Evolutionary conservation across 2,888 invertebrate species (phyloP).

Genomic region (Torymus tubicola): DNA sequence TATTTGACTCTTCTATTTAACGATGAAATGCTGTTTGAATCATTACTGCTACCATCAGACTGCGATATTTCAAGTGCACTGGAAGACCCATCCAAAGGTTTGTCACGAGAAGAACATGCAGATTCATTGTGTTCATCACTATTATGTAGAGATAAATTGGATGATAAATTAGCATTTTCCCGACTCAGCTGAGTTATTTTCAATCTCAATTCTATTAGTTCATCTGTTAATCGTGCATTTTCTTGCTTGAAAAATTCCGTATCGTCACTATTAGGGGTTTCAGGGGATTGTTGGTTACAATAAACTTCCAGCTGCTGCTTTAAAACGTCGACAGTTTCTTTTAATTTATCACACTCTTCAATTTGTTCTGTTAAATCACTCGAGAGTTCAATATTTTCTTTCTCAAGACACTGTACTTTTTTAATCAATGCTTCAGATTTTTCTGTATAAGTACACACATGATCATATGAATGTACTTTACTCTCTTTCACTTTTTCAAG

Average conservation of each 20-base stretch:
- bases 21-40: constrained; percentile 40
- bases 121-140: constrained; percentile 42
- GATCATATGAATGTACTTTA: constrained; percentile 63
- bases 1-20: constrained; percentile 54
- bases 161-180: constrained; percentile 63
- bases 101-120: background rate
- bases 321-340: constrained; percentile 61
- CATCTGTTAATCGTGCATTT: constrained; percentile 60
- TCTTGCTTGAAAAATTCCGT: constrained; percentile 53
- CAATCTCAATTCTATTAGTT: constrained; percentile 61
- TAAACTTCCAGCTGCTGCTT: constrained; percentile 60
- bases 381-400: constrained; percentile 67
- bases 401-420: constrained; percentile 59
- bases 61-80: background rate
- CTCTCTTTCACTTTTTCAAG: constrained; percentile 65
- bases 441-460: constrained; percentile 67
- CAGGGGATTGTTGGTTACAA: constrained; percentile 6
- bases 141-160: constrained; percentile 45
- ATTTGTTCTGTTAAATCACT: constrained; percentile 67
- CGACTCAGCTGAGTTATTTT: constrained; percentile 59
- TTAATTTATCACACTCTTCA: constrained; percentile 67
- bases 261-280: constrained; percentile 4
- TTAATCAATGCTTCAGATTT: constrained; percentile 57
- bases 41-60: background rate
- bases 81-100: background rate